These are phyloP conservation scores for Talpa occidentalis DNA, from an alignment of 2,113 vertebrate species.

Conservation along the genomic window DNA sequence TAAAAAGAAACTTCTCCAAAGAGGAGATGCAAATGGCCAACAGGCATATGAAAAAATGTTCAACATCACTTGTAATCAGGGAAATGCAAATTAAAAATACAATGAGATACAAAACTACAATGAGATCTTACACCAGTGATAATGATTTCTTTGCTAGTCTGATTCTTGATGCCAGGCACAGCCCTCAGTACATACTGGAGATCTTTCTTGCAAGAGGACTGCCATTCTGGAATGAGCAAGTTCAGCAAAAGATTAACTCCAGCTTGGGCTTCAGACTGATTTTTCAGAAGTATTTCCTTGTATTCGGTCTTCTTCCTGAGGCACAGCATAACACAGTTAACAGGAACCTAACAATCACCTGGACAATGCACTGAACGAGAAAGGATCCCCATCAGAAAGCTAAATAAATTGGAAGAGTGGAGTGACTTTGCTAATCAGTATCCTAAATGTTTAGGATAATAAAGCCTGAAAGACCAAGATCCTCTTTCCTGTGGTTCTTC, in stretches of 20 bases:
- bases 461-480: not conserved
- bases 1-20: no score
- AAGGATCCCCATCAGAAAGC: not conserved
- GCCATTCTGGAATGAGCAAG: slow-evolving; percentile 37
- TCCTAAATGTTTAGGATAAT: no score
- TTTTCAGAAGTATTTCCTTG: slow-evolving; percentile 51
- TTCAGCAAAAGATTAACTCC: slow-evolving; percentile 42
- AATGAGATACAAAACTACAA: no score
- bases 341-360: not conserved
- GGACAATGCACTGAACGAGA: not conserved
- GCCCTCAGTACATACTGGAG: not conserved
- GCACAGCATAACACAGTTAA: slow-evolving; percentile 15
- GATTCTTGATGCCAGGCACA: not conserved
- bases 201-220: not conserved
- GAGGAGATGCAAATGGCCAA: no score
- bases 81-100: no score
- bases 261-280: slow-evolving; percentile 6
- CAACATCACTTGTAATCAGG: no score
- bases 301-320: slow-evolving; percentile 55
- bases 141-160: not conserved
- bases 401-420: not conserved
- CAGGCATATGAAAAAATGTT: no score
- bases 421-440: not conserved
- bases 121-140: no score
- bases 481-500: not conserved